A percentile compares a stretch with the other conserved stretches of the same genome.
These are phyloP conservation scores for Manis pentadactyla DNA, from an alignment of 2,797 vertebrate species.

Conservation along the genomic window DNA sequence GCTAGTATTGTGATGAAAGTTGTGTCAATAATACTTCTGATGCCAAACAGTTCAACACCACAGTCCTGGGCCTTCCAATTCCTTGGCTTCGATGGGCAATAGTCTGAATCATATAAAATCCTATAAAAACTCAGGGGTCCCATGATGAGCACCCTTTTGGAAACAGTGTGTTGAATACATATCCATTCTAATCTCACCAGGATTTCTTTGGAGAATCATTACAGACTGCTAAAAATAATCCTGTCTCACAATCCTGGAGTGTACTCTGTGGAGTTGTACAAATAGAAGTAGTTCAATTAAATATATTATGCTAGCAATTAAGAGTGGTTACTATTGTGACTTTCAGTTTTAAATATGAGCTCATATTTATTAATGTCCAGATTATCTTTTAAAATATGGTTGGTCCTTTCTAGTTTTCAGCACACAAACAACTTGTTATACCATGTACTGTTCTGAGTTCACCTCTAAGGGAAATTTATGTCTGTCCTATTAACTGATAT, in stretches of 20 bases:
- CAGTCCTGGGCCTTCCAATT: neutral
- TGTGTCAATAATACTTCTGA: neutral
- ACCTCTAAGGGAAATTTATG: neutral
- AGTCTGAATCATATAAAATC: neutral
- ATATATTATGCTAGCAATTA: neutral
- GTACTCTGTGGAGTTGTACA: neutral
- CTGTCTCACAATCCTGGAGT: neutral
- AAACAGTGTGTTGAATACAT: neutral
- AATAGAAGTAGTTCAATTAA: neutral
- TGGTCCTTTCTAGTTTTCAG: neutral
- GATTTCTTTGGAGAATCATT: neutral
- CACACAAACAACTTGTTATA: slow-evolving; percentile 19
- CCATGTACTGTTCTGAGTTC: neutral
- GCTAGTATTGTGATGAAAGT: neutral
- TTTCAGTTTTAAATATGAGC: slow-evolving; percentile 35
- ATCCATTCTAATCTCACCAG: neutral
- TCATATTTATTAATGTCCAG: slow-evolving; percentile 21
- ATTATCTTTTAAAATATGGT: slow-evolving; percentile 50
- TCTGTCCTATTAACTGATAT: neutral
- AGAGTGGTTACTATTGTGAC: neutral
- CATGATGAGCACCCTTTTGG: neutral
- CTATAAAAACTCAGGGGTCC: neutral
- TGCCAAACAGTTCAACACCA: neutral
- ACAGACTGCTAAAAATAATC: neutral
- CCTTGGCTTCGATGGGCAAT: neutral